phyloP scores from a whole-genome alignment of 2,888 invertebrate genomes.

The Bibio marci region DNA sequence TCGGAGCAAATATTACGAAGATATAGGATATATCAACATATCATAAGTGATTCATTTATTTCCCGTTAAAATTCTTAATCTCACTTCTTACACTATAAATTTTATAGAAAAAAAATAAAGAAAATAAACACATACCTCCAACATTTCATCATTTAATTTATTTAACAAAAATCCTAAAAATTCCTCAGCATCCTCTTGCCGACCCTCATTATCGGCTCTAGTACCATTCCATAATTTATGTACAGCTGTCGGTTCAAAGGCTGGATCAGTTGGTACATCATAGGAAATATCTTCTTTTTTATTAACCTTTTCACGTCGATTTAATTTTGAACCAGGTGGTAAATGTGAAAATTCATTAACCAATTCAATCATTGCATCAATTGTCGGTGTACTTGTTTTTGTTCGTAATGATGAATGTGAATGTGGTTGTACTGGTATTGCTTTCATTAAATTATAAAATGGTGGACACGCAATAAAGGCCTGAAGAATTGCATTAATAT shows the following conservation, averaged over 20 bases:
- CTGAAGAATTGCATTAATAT: slow-evolving; percentile 88
- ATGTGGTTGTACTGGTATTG: slow-evolving; percentile 43
- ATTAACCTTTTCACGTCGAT: slow-evolving; percentile 26
- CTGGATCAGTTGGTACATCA: slow-evolving; percentile 52
- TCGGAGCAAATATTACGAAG: too few species aligned
- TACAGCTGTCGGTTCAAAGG: slow-evolving; percentile 79
- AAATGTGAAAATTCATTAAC: slow-evolving; percentile 61
- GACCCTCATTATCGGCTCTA: slow-evolving; percentile 61
- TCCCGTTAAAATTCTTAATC: too few species aligned
- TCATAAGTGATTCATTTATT: too few species aligned
- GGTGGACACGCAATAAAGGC: slow-evolving; percentile 89
- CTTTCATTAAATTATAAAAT: slow-evolving; percentile 77
- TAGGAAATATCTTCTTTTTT: slow-evolving; percentile 30
- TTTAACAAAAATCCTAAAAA: slow-evolving; percentile 86
- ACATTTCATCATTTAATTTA: slow-evolving; percentile 92
- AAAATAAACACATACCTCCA: slow-evolving; percentile 43
- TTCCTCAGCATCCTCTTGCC: slow-evolving; percentile 96
- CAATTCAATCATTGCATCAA: slow-evolving; percentile 77
- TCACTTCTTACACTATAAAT: too few species aligned
- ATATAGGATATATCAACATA: too few species aligned
- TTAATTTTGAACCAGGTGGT: slow-evolving; percentile 35
- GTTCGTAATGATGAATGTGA: slow-evolving; percentile 34
- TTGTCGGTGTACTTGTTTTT: slow-evolving; percentile 59
- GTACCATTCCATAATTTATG: slow-evolving; percentile 69
- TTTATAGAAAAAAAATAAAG: not conserved